Evolutionary conservation across 2,888 invertebrate species (phyloP), one percentile per base, ranked within the genome.

Genomic region (Cryptosula pallasiana): DNA sequence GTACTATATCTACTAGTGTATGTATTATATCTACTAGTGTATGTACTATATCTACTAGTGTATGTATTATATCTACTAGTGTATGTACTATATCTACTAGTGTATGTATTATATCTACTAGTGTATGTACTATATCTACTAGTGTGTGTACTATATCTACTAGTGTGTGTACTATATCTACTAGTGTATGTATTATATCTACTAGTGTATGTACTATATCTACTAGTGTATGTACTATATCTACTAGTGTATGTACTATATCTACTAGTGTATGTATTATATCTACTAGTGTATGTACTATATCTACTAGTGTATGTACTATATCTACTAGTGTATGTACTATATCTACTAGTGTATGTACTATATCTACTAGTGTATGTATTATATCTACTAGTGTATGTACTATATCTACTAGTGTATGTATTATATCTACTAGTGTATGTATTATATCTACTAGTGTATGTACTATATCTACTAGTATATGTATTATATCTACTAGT

Each of bases 31-130:
- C 95, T 29, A 94, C 95, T 71, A 94, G 83, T 83, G 73, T 76
- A 73, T 63, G 0, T 23, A 55, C 3, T 20, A 25, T 20, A 34
- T 16, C 2, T 20, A n/a, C 35, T n/a, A n/a, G 9, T n/a, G 45
- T 45, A 0, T 54, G 55, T 20, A n/a, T 32, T 32, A 9, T 29
- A 45, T 20, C 5, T 45, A 45, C 20, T 13, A 13, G 20, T 20
- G 20, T 45, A 45, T 45, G 20, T 45, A 20, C 20, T 45, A 45
- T 45, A 45, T n/a, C n/a, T n/a, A n/a, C n/a, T n/a, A n/a, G n/a
- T n/a, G n/a, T n/a, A n/a, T 94, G 95, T 75, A 87, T 96, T 76
- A 94, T 97, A 81, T 95, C 95, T 29, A 94, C 95, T 71, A 94
- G 83, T 83, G 73, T 76, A 73, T 63, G 0, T 23, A 55, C 3